Base-by-base conservation (phyloP, 2,113 vertebrate species). In the Urocolius indicus region DNA sequence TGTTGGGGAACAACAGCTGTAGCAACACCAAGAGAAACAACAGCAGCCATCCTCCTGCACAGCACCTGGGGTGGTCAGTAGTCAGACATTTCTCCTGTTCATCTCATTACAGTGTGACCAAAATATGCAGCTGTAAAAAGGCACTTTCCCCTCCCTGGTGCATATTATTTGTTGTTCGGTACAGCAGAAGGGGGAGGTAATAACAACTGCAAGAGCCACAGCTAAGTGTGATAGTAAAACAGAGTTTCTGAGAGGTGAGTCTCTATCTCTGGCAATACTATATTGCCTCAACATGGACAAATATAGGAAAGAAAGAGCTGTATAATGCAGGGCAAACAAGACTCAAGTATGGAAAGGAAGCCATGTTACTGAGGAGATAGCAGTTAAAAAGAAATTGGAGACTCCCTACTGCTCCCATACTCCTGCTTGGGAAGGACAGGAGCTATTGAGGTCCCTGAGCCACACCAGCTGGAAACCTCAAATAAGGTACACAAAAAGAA, bases 11-110 rank as follows among this genome's bases (percentile, higher is more conserved):
- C 23, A 94, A 57, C 91, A 94, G 91, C 91, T 91, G 74, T 79
- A 92, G 87, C 77, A 95, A 84, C 84, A 94, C n/a, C 20, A 16
- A 54, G 54, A 71, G 59, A 90, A 95, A 91, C 29, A 92, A 68
- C 34, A 71, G 73, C 91, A 94, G 51, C 26, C 73, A 87, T 55
- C 52, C 69, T 81, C 58, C 57, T 59, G 80, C 41, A 19, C 24
- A 83, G 34, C 73, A 87, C 76, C 77, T 87, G 80, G 75, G 57
- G 93, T 79, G 32, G 69, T 79, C 81, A 90, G 75, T 65, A 89
- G n/a, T 91, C 77, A 92, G 80, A 57, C 30, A 20, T 43, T 84
- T 84, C 80, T 85, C 61, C 61, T 89, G 52, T 57, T 89, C 69
- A 38, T 68, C 36, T 84, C 77, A 73, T 82, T 68, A 61, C 48